Evolutionary conservation across 37 sponge, comb jelly and placozoan genomes (phyloP).

Genomic region (Dysidea cf. avara): DNA sequence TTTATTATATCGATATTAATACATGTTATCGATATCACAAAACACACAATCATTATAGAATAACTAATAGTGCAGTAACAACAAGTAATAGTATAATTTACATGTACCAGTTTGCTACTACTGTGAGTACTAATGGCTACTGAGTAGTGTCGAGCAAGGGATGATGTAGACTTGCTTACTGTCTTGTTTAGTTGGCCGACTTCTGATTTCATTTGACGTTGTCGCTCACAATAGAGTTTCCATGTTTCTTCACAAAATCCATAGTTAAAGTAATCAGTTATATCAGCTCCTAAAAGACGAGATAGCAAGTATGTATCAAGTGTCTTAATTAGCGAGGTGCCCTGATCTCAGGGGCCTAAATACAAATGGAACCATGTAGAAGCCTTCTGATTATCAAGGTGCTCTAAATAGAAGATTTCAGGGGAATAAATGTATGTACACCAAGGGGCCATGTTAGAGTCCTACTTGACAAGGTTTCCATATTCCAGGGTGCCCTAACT

Average conservation of each 20-base stretch:
- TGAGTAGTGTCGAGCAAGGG: too few species aligned
- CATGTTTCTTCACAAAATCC: slow-evolving; percentile 98
- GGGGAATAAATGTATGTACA: too few species aligned
- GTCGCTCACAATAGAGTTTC: slow-evolving; percentile 95
- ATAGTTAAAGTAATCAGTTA: slow-evolving; percentile 99
- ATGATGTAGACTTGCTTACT: slow-evolving; percentile 23
- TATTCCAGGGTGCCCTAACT: too few species aligned
- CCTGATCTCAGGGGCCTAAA: too few species aligned
- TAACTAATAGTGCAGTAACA: background rate
- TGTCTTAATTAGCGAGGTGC: too few species aligned
- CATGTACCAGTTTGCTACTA: background rate
- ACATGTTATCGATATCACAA: too few species aligned
- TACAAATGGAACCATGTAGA: background rate
- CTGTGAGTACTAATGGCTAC: background rate
- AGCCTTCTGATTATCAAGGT: too few species aligned
- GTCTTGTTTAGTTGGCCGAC: slow-evolving; percentile 52
- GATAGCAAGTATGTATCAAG: background rate
- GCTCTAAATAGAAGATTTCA: too few species aligned
- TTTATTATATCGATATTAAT: too few species aligned
- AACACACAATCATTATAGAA: background rate
- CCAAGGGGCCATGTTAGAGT: too few species aligned
- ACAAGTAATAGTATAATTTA: background rate
- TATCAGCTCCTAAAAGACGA: slow-evolving; percentile 81
- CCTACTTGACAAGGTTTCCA: too few species aligned
- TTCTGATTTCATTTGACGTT: slow-evolving; percentile 72